These are phyloP conservation scores for Nesoenas mayeri DNA, from an alignment of 2,113 vertebrate genomes.

Conservation along the genomic window DNA sequence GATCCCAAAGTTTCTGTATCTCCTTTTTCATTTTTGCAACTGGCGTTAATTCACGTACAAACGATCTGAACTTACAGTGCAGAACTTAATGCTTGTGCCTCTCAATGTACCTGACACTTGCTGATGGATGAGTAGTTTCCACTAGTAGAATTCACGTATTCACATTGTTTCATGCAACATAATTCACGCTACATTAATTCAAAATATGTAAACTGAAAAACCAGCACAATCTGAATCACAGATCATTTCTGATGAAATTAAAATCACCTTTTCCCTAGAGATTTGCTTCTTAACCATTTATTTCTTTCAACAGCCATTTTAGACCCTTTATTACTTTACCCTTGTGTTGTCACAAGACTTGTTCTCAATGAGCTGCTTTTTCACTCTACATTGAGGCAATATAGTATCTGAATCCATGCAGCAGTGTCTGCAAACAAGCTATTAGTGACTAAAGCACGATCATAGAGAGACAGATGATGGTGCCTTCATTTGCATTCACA, in stretches of 20 bases:
- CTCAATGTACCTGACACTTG: slow-evolving; percentile 11
- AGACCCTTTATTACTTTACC: not conserved
- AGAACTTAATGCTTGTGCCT: slow-evolving; percentile 1
- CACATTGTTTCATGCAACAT: slow-evolving; percentile 25
- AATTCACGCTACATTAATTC: slow-evolving; percentile 39
- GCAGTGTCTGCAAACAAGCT: not conserved
- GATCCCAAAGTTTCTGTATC: slow-evolving; percentile 27
- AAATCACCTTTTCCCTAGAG: not conserved
- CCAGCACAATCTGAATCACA: not conserved
- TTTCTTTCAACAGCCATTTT: not conserved
- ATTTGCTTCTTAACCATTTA: not conserved
- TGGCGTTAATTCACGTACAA: not conserved
- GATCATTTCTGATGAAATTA: not conserved
- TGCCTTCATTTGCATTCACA: not conserved
- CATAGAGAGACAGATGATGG: not conserved
- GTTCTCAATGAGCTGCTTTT: not conserved
- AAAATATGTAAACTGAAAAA: slow-evolving; percentile 26
- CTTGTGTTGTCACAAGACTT: not conserved
- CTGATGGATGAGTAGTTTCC: slow-evolving; percentile 37
- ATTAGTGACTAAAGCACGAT: not conserved
- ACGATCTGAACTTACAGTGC: not conserved
- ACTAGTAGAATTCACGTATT: not conserved
- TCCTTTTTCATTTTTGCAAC: not conserved
- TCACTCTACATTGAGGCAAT: not conserved
- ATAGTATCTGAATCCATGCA: not conserved